Evolutionary conservation across 2,797 vertebrate genomes (phyloP).

Genomic region (Pseudochromis fuscus): DNA sequence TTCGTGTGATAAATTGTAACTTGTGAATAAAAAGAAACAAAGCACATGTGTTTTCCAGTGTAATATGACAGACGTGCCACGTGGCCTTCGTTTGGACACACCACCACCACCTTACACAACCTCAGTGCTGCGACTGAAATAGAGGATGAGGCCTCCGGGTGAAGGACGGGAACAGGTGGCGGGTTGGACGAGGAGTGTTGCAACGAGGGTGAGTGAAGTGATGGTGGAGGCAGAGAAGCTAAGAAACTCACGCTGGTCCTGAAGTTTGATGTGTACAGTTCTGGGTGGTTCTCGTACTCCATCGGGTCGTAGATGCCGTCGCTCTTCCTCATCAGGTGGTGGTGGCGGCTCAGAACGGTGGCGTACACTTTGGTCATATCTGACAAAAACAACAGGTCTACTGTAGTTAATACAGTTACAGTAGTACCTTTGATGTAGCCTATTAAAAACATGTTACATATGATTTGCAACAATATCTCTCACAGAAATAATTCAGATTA

Average conservation of each 20-base stretch:
- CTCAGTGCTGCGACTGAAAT: constrained; percentile 16
- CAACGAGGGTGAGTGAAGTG: not conserved
- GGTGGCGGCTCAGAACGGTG: constrained; percentile 95
- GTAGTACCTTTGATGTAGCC: no score
- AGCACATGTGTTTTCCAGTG: no score
- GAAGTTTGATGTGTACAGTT: constrained; percentile 94
- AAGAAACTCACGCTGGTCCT: constrained; percentile 89
- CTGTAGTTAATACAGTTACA: not conserved
- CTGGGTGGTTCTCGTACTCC: constrained; percentile 94
- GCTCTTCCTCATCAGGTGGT: constrained; percentile 94
- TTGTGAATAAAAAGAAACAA: no score
- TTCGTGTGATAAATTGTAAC: no score
- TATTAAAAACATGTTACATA: no score
- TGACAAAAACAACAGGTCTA: constrained; percentile 58
- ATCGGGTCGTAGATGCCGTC: constrained; percentile 91
- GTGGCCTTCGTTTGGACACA: not conserved
- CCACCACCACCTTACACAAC: not conserved
- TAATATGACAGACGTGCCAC: not conserved
- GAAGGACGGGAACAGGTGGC: constrained; percentile 35
- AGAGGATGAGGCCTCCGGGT: not conserved
- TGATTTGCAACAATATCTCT: no score
- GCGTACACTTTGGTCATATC: constrained; percentile 94
- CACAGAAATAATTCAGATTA: not conserved
- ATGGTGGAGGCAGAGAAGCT: not conserved
- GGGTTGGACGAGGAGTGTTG: not conserved